phyloP scores from a whole-genome alignment of 1,140 invertebrate species.

The Temnothorax longispinosus region DNA sequence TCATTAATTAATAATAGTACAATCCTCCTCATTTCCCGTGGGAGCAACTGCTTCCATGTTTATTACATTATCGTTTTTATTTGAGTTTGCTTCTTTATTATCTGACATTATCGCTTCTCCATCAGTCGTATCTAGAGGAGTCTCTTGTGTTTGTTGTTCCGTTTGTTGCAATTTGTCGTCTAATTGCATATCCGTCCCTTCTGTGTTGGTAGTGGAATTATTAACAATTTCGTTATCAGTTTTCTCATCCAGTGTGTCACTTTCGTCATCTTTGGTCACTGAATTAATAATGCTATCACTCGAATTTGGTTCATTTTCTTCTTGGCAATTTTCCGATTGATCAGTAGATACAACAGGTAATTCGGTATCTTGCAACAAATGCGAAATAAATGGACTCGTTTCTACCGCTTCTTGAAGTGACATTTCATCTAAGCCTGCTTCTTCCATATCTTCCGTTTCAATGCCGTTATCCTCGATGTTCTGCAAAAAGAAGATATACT shows the following conservation, averaged over 20 bases:
- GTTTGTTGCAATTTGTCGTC: neutral
- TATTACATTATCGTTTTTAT: neutral
- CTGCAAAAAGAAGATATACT: slow-evolving; percentile 80
- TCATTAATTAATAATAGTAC: slow-evolving; percentile 68
- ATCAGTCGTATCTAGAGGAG: neutral
- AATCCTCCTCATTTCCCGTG: slow-evolving; percentile 46
- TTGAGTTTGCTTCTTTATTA: neutral
- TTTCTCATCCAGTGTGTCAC: neutral
- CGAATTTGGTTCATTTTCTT: neutral
- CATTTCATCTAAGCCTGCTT: slow-evolving; percentile 43
- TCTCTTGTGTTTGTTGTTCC: neutral
- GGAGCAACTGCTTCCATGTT: neutral
- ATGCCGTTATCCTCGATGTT: slow-evolving; percentile 76
- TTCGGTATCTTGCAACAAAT: slow-evolving; percentile 73
- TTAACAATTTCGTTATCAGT: neutral
- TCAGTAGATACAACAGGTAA: neutral
- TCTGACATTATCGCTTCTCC: neutral
- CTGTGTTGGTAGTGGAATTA: neutral
- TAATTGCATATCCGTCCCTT: neutral
- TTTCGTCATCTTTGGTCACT: neutral
- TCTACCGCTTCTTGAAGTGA: slow-evolving; percentile 79
- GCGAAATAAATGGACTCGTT: slow-evolving; percentile 75
- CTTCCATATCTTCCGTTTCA: slow-evolving; percentile 68
- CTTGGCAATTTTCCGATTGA: neutral
- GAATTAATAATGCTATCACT: neutral